Conservation (phyloP, 2,888 invertebrate species). For the Mongoloraphidia duomilia region DNA sequence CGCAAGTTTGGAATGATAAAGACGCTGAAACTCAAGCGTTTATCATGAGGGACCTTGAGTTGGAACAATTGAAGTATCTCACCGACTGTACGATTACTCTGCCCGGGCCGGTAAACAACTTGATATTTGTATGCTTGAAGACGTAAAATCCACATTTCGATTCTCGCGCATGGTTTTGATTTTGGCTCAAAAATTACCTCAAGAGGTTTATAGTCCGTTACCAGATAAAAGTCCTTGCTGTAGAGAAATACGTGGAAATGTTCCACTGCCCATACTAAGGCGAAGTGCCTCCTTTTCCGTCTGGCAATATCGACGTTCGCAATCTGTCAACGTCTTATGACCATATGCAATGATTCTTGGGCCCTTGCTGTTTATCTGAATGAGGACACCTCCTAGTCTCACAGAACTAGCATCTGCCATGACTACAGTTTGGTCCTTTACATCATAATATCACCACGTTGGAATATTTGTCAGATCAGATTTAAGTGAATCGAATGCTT, state of each 20-base stretch:
- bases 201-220: slow-evolving; percentile 24
- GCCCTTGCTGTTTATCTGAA: not conserved
- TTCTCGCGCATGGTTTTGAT: slow-evolving; percentile 22
- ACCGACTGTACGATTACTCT: too few species aligned
- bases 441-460: too few species aligned
- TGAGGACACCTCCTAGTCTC: too few species aligned
- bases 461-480: too few species aligned
- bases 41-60: too few species aligned
- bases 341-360: slow-evolving; percentile 9
- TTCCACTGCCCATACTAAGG: slow-evolving; percentile 22
- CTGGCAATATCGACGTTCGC: slow-evolving; percentile 15
- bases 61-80: too few species aligned
- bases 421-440: too few species aligned
- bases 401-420: too few species aligned
- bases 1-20: too few species aligned
- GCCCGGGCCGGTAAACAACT: slow-evolving; percentile 18
- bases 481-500: too few species aligned
- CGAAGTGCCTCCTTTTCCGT: slow-evolving; percentile 19
- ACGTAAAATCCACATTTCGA: slow-evolving; percentile 23
- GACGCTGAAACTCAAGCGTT: too few species aligned
- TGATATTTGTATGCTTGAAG: too few species aligned
- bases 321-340: slow-evolving; percentile 7
- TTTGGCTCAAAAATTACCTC: slow-evolving; percentile 19
- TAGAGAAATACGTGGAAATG: slow-evolving; percentile 24
- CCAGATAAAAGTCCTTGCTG: slow-evolving; percentile 24